Conservation (phyloP, 2,888 invertebrate genomes). For the Aproaerema taeniolella region DNA sequence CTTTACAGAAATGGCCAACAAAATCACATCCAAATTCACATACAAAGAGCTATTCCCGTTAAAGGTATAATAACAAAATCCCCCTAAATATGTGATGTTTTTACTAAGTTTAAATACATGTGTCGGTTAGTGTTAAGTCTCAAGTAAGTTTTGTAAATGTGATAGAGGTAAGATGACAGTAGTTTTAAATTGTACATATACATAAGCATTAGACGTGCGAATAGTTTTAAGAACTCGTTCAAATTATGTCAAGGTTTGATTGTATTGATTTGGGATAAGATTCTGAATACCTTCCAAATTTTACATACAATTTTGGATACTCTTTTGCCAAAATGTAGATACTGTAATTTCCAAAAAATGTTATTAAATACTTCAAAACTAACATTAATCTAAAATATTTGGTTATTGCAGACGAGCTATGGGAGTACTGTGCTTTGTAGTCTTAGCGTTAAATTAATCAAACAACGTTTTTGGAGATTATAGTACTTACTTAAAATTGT, state of each 20-base stretch:
- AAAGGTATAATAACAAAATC: no score
- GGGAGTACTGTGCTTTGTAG: neutral
- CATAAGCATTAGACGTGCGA: no score
- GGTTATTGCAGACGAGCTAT: conserved; percentile 4
- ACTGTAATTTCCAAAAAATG: neutral
- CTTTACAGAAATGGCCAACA: conserved; percentile 83
- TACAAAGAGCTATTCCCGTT: conserved; percentile 82
- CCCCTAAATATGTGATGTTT: conserved; percentile 1
- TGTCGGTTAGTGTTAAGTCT: conserved; percentile 5
- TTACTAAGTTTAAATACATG: conserved; percentile 1
- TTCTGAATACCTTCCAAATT: no score
- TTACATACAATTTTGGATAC: no score
- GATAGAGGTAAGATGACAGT: conserved; percentile 15
- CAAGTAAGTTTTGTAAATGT: conserved; percentile 23
- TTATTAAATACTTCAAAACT: conserved; percentile 1
- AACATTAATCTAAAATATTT: neutral
- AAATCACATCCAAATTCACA: conserved; percentile 81
- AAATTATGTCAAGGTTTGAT: conserved; percentile 4
- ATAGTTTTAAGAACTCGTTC: conserved; percentile 4
- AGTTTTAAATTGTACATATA: conserved; percentile 12
- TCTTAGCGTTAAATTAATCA: no score
- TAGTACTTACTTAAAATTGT: neutral
- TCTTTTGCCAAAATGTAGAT: no score
- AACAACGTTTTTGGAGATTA: conserved; percentile 1
- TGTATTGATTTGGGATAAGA: no score